Evolutionary conservation across 2,888 invertebrate species (phyloP), one percentile per base, ranked within the genome.

Genomic region (Willowsia nigromaculata): DNA sequence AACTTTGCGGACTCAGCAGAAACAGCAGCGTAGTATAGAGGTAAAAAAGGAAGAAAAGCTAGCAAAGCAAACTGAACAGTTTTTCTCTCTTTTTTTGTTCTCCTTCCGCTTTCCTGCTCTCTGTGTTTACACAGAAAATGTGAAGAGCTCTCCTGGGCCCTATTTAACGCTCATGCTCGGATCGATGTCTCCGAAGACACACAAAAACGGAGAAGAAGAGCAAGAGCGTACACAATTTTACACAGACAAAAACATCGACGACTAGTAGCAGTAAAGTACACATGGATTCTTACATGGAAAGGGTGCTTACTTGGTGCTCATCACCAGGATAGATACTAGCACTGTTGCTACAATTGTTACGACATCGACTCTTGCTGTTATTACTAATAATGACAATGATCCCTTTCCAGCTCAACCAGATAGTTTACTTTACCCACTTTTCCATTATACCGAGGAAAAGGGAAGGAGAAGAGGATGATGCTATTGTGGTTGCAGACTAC

Each of bases 131-230:
- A 84, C 37, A 82, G 62, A 84, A 65, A 56, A 50, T 76, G 85
- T 85, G 84, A 80, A 89, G 85, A 89, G 85, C 81, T 90, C 86
- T 88, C 88, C 30, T 62, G 88, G 88, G 88, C 88, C 88, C 82
- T 82, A 91, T 91, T 92, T 91, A 92, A 91, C 92, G 92, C 92
- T 92, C 92, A 92, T 92, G 92, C 92, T 91, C 92, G 91, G 92
- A 92, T 92, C 92, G 92, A 92, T 92, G 88, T 88, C 88, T 88
- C 82, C 87, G 90, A 89, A 92, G 92, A 91, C 90, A 91, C 86
- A 81, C 50, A 37, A 53, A 53, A 65, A 78, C 40, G 37, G 65
- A 59, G 71, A 13, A 56, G 33, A 50, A 53, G 78, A 68, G 68
- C 68, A 68, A 37, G 15, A 68, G n/a, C 65, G 33, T n/a, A 53